Evolutionary conservation across 2,888 invertebrate genomes (phyloP), one percentile per base, ranked within the genome.

Genomic region (Vesta saturnalis): DNA sequence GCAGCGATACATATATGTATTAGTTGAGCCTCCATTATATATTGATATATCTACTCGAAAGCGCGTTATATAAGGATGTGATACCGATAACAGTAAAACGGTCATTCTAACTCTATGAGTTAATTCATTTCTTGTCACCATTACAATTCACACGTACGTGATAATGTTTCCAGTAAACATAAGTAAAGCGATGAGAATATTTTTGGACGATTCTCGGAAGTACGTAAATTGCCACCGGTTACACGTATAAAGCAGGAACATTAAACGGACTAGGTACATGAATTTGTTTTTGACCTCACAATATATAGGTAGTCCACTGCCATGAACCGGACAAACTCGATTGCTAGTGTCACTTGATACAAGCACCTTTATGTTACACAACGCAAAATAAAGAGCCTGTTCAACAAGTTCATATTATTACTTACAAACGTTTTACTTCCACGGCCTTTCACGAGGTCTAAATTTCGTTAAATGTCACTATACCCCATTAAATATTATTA

Each of bases 251-350:
- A 76, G 71, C 71, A 75, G 72, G 72, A 73, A 74, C 76, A 74
- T 68, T 71, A 74, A 67, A 73, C 72, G 72, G 73, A 76, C 64
- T 73, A 74, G 70, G 21, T 39, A 39, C 16, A 73, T 72, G 72
- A 71, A 74, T 70, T 39, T 75, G 73, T 55, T 62, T 69, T 69
- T 78, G 77, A 79, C 77, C 77, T 77, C 76, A 73, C n/a, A n/a
- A 68, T 67, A 73, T 75, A 73, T 75, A 68, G 64, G 68, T 68
- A 77, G 73, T 77, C 72, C 74, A 76, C 71, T 72, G 72, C 67
- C 74, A 69, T 76, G 75, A 78, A 80, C 79, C 74, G 79, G 79
- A 79, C 76, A 79, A 81, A 81, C 81, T 75, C 74, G 81, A 80
- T 79, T 76, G 64, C 72, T 72, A 75, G 76, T 79, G 77, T 76